Evolutionary conservation across 2,797 vertebrate genomes (phyloP), one percentile per base, ranked within the genome.

Genomic region (Furcifer pardalis): DNA sequence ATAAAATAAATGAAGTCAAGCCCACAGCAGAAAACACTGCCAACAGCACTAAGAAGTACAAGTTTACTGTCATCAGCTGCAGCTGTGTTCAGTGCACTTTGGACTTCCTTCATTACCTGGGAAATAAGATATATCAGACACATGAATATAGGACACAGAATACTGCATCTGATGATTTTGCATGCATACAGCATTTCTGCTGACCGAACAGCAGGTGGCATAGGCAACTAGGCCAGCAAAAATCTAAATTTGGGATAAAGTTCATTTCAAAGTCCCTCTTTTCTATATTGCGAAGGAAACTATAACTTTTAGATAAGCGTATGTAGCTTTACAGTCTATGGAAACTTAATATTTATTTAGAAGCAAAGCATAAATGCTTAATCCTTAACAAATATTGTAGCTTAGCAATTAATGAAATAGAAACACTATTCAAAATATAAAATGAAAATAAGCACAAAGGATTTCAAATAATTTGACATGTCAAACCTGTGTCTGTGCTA

Each of bases 21-120:
- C 52, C 98, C 98, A 15, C 97, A 97, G 92, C 98, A 99, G 96
- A 99, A 99, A 82, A 97, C 94, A 1, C 97, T 98, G 89, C 98
- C 98, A 1, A 99, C 98, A 0, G 97, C 97, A 2, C 98, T 96
- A 1, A 99, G 96, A 37, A 99, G 93, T 79, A 99, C 98, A 66
- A 99, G 95, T 92, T 99, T 99, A 91, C 98, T 99, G 95, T 99
- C 98, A 25, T 99, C 98, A 6, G 97, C 97, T 1, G 98, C 98
- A 0, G 98, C 98, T 0, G 98, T 99, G 40, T 96, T 97, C 96
- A 99, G 97, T 83, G 98, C 98, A 27, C 98, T 98, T 95, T 99
- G 98, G 90, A 99, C 97, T 95, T 99, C 98, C 94, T 98, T 99
- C 98, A 99, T 99, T 89, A 99, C 98, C 98, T 99, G 93, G n/a